Evolutionary conservation across 1,140 invertebrate genomes (phyloP).

Genomic region (Trigoniulus corallinus): DNA sequence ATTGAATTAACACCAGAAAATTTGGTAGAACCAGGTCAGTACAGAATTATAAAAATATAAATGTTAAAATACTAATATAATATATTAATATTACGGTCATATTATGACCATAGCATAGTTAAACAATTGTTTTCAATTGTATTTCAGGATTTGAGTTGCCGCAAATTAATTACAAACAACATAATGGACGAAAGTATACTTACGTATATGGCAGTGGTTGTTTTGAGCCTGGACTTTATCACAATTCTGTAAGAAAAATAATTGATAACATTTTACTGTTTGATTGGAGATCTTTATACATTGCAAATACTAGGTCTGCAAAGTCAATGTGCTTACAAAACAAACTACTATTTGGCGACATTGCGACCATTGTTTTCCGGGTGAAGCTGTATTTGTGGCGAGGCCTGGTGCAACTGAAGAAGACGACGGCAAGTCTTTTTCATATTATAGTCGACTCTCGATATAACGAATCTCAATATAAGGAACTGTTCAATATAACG

Average conservation of each 20-base stretch:
- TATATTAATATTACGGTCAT: not conserved
- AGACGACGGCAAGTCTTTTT: slow-evolving; percentile 6
- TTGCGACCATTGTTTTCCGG: not conserved
- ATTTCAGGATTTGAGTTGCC: slow-evolving; percentile 5
- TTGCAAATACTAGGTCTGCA: not conserved
- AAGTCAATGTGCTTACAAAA: slow-evolving; percentile 1
- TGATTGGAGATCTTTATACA: not conserved
- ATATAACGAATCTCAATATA: too few relatives aligned
- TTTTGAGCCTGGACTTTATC: not conserved
- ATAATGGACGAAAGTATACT: slow-evolving; percentile 2
- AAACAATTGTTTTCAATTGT: too few relatives aligned
- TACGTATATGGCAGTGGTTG: slow-evolving; percentile 6
- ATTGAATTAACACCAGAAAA: slow-evolving; percentile 11
- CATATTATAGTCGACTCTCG: too few relatives aligned
- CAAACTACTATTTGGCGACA: not conserved
- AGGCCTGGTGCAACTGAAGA: slow-evolving; percentile 4
- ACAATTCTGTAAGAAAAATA: not conserved
- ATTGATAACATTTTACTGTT: not conserved
- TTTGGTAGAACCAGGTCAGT: slow-evolving; percentile 10
- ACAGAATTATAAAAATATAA: not conserved
- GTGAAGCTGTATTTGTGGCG: slow-evolving; percentile 7
- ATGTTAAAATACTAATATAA: not conserved
- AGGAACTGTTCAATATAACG: too few relatives aligned
- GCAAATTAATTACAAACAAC: slow-evolving; percentile 3
- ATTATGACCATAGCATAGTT: not conserved